phyloP scores from a whole-genome alignment of 1,140 invertebrate species.

The Pantala flavescens region DNA sequence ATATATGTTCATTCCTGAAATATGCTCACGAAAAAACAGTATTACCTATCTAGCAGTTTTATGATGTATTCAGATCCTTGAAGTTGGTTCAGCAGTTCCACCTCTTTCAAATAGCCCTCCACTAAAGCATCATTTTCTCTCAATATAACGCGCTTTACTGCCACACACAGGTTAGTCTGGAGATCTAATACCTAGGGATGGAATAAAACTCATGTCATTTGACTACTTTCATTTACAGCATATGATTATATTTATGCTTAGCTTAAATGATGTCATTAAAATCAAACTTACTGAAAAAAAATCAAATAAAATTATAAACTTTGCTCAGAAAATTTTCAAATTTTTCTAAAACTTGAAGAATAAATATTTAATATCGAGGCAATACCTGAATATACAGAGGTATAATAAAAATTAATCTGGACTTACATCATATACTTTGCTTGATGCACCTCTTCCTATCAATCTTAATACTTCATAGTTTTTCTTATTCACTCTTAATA shows the following conservation, averaged over 20 bases:
- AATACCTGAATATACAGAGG: no score
- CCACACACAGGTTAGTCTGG: constrained; percentile 31
- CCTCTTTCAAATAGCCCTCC: constrained; percentile 83
- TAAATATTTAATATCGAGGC: no score
- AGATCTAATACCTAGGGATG: constrained; percentile 37
- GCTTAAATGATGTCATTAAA: no score
- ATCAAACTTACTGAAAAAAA: no score
- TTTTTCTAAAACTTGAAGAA: no score
- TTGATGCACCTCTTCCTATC: constrained; percentile 50
- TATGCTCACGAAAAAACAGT: no score
- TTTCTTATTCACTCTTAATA: neutral
- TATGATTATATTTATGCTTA: no score
- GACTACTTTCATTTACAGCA: no score
- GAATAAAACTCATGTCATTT: constrained; percentile 32
- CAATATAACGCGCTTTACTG: constrained; percentile 60
- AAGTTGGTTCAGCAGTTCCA: constrained; percentile 69
- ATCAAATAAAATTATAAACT: no score
- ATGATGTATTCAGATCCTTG: constrained; percentile 76
- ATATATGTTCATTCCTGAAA: no score
- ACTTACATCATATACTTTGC: constrained; percentile 41
- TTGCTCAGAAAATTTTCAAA: no score
- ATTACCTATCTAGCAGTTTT: constrained; percentile 80
- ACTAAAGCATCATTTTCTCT: constrained; percentile 57
- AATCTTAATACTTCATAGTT: constrained; percentile 19
- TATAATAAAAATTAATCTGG: neutral